Evolutionary conservation across 2,797 vertebrate genomes (phyloP), one percentile per base, ranked within the genome.

Genomic region (Diplodus puntazzo): DNA sequence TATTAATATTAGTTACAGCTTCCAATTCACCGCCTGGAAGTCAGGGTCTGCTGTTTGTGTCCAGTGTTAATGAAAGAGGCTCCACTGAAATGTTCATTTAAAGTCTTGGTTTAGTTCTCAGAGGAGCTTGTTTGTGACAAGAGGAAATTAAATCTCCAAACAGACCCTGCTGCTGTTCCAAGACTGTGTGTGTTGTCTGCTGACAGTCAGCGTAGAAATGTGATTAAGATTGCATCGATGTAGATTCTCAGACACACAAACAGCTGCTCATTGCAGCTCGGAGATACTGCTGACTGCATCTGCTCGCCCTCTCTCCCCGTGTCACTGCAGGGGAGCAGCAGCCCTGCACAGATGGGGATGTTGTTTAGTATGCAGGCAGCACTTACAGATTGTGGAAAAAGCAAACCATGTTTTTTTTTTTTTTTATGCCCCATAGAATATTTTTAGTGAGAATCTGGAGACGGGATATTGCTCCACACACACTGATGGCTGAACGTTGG

Each of bases 211-310:
- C 18, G 66, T 72, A 81, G 76, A 86, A 87, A 87, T 83, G 75
- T 84, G 85, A 92, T 92, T 84, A 88, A 90, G 88, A 91, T 80
- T 80, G 77, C 65, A 87, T 72, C 81, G 84, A 88, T 86, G 82
- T 75, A 73, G 87, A 82, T 84, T 83, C 68, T 81, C 60, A 58
- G 80, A 80, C 73, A 55, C 69, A 72, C 69, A 66, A 64, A 73
- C 86, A 85, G 87, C 89, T 89, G 89, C 88, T 82, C 45, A 39
- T 73, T 80, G 81, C 77, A 70, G 86, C 80, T 87, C 46, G 10
- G 70, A 84, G 79, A 83, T 71, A 77, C 76, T 83, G 84, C 90
- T 87, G 86, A 86, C 85, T 87, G 85, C 76, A 72, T 91, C 82
- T 89, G 91, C 81, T 80, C 79, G 10, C 70, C 68, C 72, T 68